Conservation (phyloP, 2,797 vertebrate species). For the Protonibea diacanthus region DNA sequence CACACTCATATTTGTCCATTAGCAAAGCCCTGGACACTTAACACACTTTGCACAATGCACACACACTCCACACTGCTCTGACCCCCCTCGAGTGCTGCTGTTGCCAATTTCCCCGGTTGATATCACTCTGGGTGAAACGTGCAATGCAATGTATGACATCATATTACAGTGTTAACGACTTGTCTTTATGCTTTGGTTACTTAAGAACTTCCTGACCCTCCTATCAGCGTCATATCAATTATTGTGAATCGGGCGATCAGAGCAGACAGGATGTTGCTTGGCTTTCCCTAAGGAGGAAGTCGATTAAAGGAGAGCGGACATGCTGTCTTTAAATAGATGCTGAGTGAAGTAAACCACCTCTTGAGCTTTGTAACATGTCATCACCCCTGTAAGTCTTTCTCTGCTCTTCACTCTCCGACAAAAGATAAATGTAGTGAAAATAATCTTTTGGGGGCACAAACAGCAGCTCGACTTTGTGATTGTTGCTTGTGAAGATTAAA, state of each 20-base stretch:
- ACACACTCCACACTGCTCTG: constrained; percentile 12
- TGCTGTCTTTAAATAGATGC: not conserved
- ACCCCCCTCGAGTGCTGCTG: constrained; percentile 24
- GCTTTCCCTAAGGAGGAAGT: constrained; percentile 34
- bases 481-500: constrained; percentile 40
- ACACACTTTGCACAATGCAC: constrained; percentile 44
- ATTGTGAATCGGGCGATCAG: constrained; percentile 4
- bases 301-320: constrained; percentile 14
- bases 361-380: not conserved
- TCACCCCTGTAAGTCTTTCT: not conserved
- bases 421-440: not conserved
- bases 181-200: constrained; percentile 30
- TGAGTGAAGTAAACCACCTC: constrained; percentile 4
- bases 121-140: constrained; percentile 18
- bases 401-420: not conserved
- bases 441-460: not conserved
- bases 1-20: constrained; percentile 55
- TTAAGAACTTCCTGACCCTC: constrained; percentile 31
- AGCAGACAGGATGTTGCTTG: constrained; percentile 15
- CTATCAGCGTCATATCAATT: constrained; percentile 44
- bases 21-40: constrained; percentile 59
- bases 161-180: constrained; percentile 33
- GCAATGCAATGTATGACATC: constrained; percentile 27
- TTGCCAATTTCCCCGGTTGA: constrained; percentile 5
- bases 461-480: not conserved